Evolutionary conservation across 2,888 invertebrate genomes (phyloP), one percentile per base, ranked within the genome.

Genomic region (Acronicta psi): DNA sequence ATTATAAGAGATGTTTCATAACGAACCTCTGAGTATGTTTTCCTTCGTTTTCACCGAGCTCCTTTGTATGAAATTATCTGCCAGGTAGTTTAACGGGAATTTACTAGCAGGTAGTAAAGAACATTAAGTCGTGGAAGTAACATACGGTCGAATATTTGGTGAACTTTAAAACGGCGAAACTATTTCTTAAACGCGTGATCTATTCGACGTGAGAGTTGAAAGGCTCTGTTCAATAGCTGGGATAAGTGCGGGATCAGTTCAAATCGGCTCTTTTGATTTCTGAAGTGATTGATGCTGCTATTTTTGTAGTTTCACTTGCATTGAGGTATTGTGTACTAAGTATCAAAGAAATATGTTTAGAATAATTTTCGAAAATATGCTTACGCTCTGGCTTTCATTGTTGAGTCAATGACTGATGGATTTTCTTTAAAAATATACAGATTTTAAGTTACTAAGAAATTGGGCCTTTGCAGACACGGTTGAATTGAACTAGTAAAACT

Each of bases 111-210:
- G 5, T 69, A 68, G 56, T 54, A 57, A 47, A 50, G 65, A 57
- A 71, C 68, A 75, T 75, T 62, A 73, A 76, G 74, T 71, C 67
- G 49, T 59, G 64, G 45, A 38, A 49, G 41, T 31, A 17, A 37
- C 14, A 57, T 31, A 37, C 36, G 8, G 11, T 13, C 7, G n/a
- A 42, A 50, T 45, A 16, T 46, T 5, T 3, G 36, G 34, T 23
- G 34, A 31, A 67, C 25, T 73, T 69, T 51, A 46, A 53, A 53
- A 69, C 41, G 31, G 25, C 47, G n/a, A 14, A 47, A 20, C 17
- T 16, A 36, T 49, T 58, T 49, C 43, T 44, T 59, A 14, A 67
- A 46, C 41, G 34, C 29, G 10, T 29, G 53, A 59, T 44, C 59
- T 52, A 67, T 71, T 42, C 42, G 13, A 16, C 34, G 29, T 23